phyloP scores from a whole-genome alignment of 2,888 invertebrate species.

The Pyrocoelia pectoralis region DNA sequence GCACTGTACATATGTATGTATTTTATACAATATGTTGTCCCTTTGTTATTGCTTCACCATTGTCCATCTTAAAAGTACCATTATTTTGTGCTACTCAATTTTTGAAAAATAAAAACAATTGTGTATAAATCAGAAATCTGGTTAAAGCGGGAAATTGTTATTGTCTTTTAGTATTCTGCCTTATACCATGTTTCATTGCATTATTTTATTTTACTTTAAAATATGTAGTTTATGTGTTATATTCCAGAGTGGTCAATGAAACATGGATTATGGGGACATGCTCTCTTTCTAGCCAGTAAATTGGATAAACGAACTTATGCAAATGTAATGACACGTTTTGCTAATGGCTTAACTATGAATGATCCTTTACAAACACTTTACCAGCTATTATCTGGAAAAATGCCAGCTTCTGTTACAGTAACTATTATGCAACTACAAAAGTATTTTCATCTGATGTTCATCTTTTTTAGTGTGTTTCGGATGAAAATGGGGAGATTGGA shows the following conservation, averaged over 20 bases:
- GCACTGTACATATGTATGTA: too few species aligned
- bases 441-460: neutral
- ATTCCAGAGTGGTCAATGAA: constrained; percentile 88
- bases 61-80: too few species aligned
- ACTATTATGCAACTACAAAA: constrained; percentile 24
- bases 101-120: too few species aligned
- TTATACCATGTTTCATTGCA: too few species aligned
- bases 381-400: constrained; percentile 84
- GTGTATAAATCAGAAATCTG: too few species aligned
- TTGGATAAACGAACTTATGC: constrained; percentile 86
- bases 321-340: constrained; percentile 87
- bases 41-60: too few species aligned
- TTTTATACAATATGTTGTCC: too few species aligned
- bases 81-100: too few species aligned
- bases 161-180: too few species aligned
- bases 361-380: constrained; percentile 96
- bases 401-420: constrained; percentile 62
- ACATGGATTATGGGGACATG: constrained; percentile 92
- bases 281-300: constrained; percentile 87
- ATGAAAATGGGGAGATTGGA: constrained; percentile 92
- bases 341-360: constrained; percentile 79
- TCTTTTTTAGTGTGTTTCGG: constrained; percentile 67
- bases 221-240: neutral
- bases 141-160: too few species aligned
- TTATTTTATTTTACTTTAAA: constrained; percentile 11